A percentile compares a stretch with the other conserved stretches of the same genome.
Evolutionary conservation across 1,140 invertebrate species (phyloP).

Genomic region (Drosophila lowei): DNA sequence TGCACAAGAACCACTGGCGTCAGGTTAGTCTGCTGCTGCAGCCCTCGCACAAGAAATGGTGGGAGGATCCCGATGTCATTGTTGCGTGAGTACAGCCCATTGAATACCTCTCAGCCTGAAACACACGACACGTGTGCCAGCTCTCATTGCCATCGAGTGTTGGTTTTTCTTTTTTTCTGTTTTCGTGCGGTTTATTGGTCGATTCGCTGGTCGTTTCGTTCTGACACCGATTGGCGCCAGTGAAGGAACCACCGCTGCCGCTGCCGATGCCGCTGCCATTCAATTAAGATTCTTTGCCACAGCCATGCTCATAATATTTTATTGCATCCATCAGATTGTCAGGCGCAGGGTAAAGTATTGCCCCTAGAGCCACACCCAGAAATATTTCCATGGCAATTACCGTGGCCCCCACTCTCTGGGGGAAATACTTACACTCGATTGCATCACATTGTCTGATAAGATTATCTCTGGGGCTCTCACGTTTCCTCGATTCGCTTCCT

Average conservation of each 20-base stretch:
- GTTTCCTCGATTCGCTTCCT: background rate
- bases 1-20: slow-evolving; percentile 74
- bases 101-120: too few relatives aligned
- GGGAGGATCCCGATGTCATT: slow-evolving; percentile 81
- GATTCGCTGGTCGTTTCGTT: slow-evolving; percentile 19
- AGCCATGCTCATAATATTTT: slow-evolving; percentile 50
- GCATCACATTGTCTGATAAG: slow-evolving; percentile 36
- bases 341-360: slow-evolving; percentile 31
- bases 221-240: slow-evolving; percentile 49
- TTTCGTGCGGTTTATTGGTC: slow-evolving; percentile 6
- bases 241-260: slow-evolving; percentile 22
- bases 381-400: slow-evolving; percentile 42
- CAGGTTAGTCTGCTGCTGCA: slow-evolving; percentile 71
- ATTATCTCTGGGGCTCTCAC: background rate
- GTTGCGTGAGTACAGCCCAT: slow-evolving; percentile 72
- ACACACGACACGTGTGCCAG: slow-evolving; percentile 35
- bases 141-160: slow-evolving; percentile 31
- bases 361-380: slow-evolving; percentile 45
- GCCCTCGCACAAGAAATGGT: slow-evolving; percentile 76
- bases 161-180: too few relatives aligned
- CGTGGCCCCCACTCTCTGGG: background rate
- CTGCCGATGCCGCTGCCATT: slow-evolving; percentile 18
- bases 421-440: slow-evolving; percentile 30
- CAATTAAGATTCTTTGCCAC: slow-evolving; percentile 64
- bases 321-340: slow-evolving; percentile 55